A percentile compares a stretch with the other conserved stretches of the same genome.
phyloP scores from a whole-genome alignment of 64 coral and sea anemone genomes.

The Acropora yongei region DNA sequence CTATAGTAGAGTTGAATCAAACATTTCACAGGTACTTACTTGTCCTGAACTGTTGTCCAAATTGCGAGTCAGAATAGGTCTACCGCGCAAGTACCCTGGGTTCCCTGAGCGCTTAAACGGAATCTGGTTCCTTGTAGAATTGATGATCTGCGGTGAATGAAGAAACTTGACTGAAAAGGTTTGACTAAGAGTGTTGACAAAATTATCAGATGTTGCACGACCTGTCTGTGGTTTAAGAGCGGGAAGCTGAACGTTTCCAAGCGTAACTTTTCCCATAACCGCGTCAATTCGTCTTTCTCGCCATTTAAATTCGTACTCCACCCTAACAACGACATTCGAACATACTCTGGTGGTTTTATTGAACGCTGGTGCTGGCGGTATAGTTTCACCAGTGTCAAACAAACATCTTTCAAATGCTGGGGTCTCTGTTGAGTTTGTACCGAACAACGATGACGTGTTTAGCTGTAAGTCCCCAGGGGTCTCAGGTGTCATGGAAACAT shows the following conservation, averaged over 20 bases:
- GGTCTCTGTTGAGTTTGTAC: background rate
- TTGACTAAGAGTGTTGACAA: slow-evolving; percentile 59
- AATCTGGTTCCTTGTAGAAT: background rate
- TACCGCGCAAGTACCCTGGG: slow-evolving; percentile 80
- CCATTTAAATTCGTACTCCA: slow-evolving; percentile 66
- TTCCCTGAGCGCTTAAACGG: slow-evolving; percentile 64
- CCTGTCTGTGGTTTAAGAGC: background rate
- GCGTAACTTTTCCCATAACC: slow-evolving; percentile 54
- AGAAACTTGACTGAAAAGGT: slow-evolving; percentile 56
- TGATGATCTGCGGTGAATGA: slow-evolving; percentile 43
- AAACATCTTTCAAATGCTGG: slow-evolving; percentile 28
- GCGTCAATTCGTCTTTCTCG: slow-evolving; percentile 49
- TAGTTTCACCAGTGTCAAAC: slow-evolving; percentile 75
- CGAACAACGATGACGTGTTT: slow-evolving; percentile 24
- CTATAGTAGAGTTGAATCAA: background rate
- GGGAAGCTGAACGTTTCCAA: slow-evolving; percentile 60
- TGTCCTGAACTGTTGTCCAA: slow-evolving; percentile 1
- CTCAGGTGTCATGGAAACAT: slow-evolving; percentile 7
- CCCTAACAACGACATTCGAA: slow-evolving; percentile 71
- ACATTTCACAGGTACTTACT: slow-evolving; percentile 9
- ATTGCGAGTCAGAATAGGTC: slow-evolving; percentile 43
- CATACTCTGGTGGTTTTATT: slow-evolving; percentile 61
- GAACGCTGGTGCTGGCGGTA: slow-evolving; percentile 68
- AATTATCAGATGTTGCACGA: slow-evolving; percentile 14
- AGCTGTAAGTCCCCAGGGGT: no score